Evolutionary conservation across 2,888 invertebrate species (phyloP).

Genomic region (Cacoxenus indagator): DNA sequence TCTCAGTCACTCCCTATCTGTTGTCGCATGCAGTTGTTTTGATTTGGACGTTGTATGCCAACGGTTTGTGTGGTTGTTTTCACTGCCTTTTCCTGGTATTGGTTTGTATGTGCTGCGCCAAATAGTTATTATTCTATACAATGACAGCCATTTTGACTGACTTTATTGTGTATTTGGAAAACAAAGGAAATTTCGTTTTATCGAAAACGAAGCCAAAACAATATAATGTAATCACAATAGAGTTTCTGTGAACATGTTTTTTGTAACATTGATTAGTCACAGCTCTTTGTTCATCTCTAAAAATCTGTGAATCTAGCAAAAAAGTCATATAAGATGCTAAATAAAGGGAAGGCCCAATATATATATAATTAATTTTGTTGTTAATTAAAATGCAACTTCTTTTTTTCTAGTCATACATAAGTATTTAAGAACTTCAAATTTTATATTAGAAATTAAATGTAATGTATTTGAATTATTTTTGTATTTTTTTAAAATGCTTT

Average conservation of each 20-base stretch:
- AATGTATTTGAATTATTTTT: no score
- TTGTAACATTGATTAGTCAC: background rate
- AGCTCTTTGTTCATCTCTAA: background rate
- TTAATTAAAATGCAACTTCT: no score
- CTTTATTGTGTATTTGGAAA: conserved; percentile 31
- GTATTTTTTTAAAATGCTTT: no score
- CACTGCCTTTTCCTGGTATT: background rate
- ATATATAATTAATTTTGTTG: no score
- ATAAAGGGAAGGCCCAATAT: no score
- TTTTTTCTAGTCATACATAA: no score
- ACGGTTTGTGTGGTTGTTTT: background rate
- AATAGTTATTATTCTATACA: background rate
- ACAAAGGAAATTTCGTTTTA: conserved; percentile 4
- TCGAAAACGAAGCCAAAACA: background rate
- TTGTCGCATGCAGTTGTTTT: background rate
- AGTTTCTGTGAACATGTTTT: background rate
- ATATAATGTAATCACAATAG: background rate
- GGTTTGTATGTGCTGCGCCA: background rate
- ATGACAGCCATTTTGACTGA: background rate
- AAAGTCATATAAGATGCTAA: no score
- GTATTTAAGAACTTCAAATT: no score
- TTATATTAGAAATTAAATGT: no score
- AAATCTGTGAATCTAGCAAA: no score
- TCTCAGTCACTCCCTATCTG: no score
- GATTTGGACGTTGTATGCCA: background rate